A percentile compares a stretch with the other conserved stretches of the same genome.
Evolutionary conservation across 2,113 vertebrate genomes (phyloP).

Genomic region (Calypte anna): DNA sequence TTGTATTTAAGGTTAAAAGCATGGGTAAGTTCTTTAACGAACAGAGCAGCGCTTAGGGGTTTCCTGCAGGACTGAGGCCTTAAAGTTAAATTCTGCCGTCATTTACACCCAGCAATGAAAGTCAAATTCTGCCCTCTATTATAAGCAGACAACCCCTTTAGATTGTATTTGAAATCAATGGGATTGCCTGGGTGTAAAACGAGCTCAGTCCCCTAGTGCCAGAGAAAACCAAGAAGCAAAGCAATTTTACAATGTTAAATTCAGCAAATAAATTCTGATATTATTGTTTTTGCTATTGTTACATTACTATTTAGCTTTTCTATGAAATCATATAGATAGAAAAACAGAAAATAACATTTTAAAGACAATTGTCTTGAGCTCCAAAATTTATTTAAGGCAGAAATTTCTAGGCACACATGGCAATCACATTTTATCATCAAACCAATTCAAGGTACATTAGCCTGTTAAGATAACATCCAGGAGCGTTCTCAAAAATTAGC

Average conservation of each 20-base stretch:
- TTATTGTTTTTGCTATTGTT: slow-evolving; percentile 24
- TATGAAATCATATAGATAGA: slow-evolving; percentile 32
- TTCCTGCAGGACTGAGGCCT: slow-evolving; percentile 46
- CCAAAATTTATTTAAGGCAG: slow-evolving; percentile 37
- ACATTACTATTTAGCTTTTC: slow-evolving; percentile 38
- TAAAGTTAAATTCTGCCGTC: slow-evolving; percentile 51
- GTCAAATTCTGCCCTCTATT: slow-evolving; percentile 71
- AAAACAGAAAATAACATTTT: slow-evolving; percentile 3
- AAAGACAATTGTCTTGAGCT: slow-evolving; percentile 22
- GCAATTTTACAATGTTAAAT: slow-evolving; percentile 48
- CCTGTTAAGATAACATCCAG: slow-evolving; percentile 9
- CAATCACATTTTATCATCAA: slow-evolving; percentile 36
- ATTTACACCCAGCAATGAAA: slow-evolving; percentile 60
- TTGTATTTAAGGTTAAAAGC: slow-evolving; percentile 57
- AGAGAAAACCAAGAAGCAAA: slow-evolving; percentile 60
- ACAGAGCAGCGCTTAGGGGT: slow-evolving; percentile 20
- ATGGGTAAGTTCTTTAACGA: slow-evolving; percentile 28
- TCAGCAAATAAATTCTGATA: slow-evolving; percentile 41
- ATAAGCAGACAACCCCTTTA: slow-evolving; percentile 62
- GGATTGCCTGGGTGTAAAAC: slow-evolving; percentile 66
- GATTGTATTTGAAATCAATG: slow-evolving; percentile 65
- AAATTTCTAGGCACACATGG: slow-evolving; percentile 11
- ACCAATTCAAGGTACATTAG: slow-evolving; percentile 37
- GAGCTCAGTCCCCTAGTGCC: slow-evolving; percentile 44
- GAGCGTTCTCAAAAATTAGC: slow-evolving; percentile 42